These are phyloP conservation scores for Macrotus californicus DNA, from an alignment of 2,113 vertebrate species.

Conservation along the genomic window DNA sequence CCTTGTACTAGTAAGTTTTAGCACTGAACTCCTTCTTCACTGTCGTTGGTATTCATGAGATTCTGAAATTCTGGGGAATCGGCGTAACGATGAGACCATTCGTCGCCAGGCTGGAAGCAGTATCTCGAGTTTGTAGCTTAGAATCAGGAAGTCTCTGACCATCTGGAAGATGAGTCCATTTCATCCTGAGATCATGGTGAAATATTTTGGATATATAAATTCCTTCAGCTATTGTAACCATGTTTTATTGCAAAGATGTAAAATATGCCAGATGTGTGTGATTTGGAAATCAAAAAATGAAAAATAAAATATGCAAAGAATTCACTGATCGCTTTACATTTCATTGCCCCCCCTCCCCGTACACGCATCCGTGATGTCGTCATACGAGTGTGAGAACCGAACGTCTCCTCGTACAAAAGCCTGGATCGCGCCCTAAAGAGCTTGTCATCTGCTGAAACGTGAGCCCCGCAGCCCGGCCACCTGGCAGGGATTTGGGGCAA, in stretches of 20 bases:
- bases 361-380: neutral
- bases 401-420: neutral
- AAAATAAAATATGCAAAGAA: constrained; percentile 99
- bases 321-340: constrained; percentile 84
- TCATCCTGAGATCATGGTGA: constrained; percentile 90
- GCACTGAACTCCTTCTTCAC: constrained; percentile 94
- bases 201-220: constrained; percentile 99
- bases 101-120: constrained; percentile 97
- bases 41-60: constrained; percentile 96
- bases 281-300: constrained; percentile 93
- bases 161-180: constrained; percentile 88
- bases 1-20: constrained; percentile 92
- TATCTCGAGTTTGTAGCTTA: constrained; percentile 97
- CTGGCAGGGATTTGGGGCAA: constrained; percentile 2
- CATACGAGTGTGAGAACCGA: constrained; percentile 41
- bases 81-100: constrained; percentile 92
- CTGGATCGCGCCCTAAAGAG: neutral
- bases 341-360: constrained; percentile 38
- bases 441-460: neutral
- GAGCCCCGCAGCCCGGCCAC: neutral
- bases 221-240: constrained; percentile 99
- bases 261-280: constrained; percentile 98
- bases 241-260: constrained; percentile 99
- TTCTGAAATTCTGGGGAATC: constrained; percentile 85
- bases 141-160: constrained; percentile 85